Conservation (phyloP, 1,140 invertebrate genomes). For the Eubasilissa regina region DNA sequence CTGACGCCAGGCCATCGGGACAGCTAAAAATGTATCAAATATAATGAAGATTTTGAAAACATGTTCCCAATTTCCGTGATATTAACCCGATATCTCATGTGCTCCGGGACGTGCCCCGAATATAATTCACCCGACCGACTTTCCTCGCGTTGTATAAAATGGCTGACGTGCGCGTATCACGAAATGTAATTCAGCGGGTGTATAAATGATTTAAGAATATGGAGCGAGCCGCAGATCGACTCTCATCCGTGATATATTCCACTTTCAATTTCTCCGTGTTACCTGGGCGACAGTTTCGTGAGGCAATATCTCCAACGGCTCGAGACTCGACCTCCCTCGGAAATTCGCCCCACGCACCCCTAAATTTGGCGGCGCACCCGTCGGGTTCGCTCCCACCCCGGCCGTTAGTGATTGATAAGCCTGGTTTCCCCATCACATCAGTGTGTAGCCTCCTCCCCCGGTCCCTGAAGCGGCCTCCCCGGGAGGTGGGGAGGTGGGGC, state of each 20-base stretch:
- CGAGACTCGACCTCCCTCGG: neutral
- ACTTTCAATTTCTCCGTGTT: neutral
- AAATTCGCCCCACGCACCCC: neutral
- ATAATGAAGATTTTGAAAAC: too few relatives aligned
- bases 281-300: constrained; percentile 1
- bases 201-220: constrained; percentile 23
- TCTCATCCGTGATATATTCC: constrained; percentile 1
- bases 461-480: neutral
- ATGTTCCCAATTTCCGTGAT: too few relatives aligned
- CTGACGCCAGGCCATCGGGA: too few relatives aligned
- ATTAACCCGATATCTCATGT: too few relatives aligned
- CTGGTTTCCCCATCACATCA: constrained; percentile 44
- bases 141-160: neutral
- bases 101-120: too few relatives aligned
- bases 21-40: too few relatives aligned
- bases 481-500: neutral
- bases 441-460: constrained; percentile 27
- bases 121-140: neutral
- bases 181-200: neutral
- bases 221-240: constrained; percentile 1
- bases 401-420: constrained; percentile 59
- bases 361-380: constrained; percentile 21
- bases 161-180: constrained; percentile 14
- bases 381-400: constrained; percentile 28
- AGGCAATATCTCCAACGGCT: neutral